Evolutionary conservation across 2,888 invertebrate genomes (phyloP), one percentile per base, ranked within the genome.

Genomic region (Mellilla xanthometata): DNA sequence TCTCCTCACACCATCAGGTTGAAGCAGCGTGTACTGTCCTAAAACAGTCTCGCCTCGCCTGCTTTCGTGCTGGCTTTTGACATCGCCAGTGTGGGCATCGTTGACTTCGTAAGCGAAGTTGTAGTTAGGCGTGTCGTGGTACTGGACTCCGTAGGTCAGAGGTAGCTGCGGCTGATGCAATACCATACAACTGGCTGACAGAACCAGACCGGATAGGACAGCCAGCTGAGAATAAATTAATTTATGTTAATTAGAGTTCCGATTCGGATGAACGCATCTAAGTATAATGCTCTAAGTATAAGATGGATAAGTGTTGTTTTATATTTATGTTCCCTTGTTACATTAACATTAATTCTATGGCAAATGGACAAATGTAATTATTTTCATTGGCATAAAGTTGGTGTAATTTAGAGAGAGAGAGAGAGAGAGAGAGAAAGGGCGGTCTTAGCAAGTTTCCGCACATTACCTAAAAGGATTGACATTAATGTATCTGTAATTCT

Each of bases 91-190:
- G 13, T 83, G 70, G 2, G 71, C 71, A 49, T 91, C 91, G 53
- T 91, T 90, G 12, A 92, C 90, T 34, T 91, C 87, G 53, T 92
- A 92, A 2, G 89, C 85, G 56, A 89, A 92, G 57, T 85, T 84
- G 68, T 92, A 92, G 65, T 83, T 84, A 0, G 86, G 86, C 9
- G 67, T 66, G 11, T 65, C 58, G 11, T 68, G 48, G 48, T 72
- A 69, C 34, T 73, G 69, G 3, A 65, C 43, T 5, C 63, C 62
- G 0, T 60, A 30, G 3, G 60, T 34, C 2, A 63, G 23, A n/a
- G 76, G 64, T 6, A 68, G 31, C 1, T 64, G 68, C 2, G 68
- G 64, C 51, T 76, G 84, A 52, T 81, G 84, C 8, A 82, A 49
- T 10, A 79, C 64, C 71, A 74, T 79, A 69, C 81, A 83, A 22